Evolutionary conservation across 2,113 vertebrate species (phyloP), one percentile per base, ranked within the genome.

Genomic region (Scomber japonicus): DNA sequence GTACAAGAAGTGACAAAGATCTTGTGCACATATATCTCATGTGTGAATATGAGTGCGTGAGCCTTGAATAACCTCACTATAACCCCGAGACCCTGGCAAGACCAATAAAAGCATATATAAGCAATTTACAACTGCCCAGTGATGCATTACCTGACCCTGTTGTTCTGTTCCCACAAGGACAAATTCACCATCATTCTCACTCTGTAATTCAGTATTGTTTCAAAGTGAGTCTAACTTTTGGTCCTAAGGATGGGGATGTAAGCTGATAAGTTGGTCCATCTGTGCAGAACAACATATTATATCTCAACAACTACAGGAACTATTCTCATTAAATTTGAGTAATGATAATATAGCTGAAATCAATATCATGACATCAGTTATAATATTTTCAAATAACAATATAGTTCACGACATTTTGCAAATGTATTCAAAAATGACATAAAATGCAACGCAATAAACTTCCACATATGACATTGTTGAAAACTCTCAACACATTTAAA

Each of bases 41-140:
- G 79, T 83, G 81, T 65, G 73, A 84, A 80, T 80, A 81, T 70
- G 67, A 21, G 35, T 49, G 77, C 76, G 81, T 72, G 75, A 79
- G 81, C 51, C 71, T 64, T 74, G 70, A 63, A 79, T 83, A 88
- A 88, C 90, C 84, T 81, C 89, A 5, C 70, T 12, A 31, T 92
- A 77, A 92, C 91, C 90, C 82, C n/a, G 35, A 87, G 88, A 87
- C 85, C 75, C 76, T 62, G 76, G 81, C 50, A 59, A 85, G 77
- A 66, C 87, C 88, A 90, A 92, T 94, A 93, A 94, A 94, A 71
- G 9, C 35, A 40, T 9, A 40, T 40, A 40, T 9, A 40, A 83
- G 86, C 83, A 69, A 79, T 93, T 93, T 90, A 94, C 88, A 88
- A 53, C 84, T n/a, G 72, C 77, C 50, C 77, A 55, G 84, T 79